Evolutionary conservation across 2,113 vertebrate species (phyloP).

Genomic region (Tachuris rubrigastra): DNA sequence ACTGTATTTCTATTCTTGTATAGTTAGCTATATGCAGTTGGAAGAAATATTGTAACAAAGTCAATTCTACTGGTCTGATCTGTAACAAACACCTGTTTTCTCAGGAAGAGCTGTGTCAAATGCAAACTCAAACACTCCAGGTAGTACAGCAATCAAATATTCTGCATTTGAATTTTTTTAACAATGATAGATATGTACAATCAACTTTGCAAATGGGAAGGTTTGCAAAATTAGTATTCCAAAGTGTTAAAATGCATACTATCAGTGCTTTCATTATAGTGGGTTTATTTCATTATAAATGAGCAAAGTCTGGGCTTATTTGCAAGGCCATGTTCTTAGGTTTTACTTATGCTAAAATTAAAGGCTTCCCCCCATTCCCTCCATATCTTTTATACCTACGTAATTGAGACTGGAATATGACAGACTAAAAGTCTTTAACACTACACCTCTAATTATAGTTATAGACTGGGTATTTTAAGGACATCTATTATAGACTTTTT

Average conservation of each 20-base stretch:
- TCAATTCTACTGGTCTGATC: neutral
- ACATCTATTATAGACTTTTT: neutral
- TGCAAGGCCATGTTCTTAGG: neutral
- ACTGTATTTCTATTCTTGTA: neutral
- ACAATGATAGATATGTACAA: neutral
- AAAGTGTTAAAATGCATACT: neutral
- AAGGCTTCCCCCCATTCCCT: neutral
- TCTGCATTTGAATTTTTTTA: neutral
- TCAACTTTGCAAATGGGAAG: neutral
- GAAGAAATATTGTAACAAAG: neutral
- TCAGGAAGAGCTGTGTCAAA: neutral
- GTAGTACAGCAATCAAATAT: neutral
- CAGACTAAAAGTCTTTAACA: neutral
- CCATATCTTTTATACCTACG: neutral
- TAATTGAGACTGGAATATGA: neutral
- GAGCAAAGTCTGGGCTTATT: neutral
- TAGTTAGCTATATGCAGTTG: neutral
- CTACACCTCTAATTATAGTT: neutral
- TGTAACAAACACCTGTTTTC: neutral
- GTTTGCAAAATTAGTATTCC: neutral
- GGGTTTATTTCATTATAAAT: neutral
- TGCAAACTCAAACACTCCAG: neutral
- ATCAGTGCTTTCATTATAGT: neutral
- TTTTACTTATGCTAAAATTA: neutral
- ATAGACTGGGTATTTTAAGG: neutral